Conservation (phyloP, 2,888 invertebrate species). For the Hydrotaea cyrtoneurina region DNA sequence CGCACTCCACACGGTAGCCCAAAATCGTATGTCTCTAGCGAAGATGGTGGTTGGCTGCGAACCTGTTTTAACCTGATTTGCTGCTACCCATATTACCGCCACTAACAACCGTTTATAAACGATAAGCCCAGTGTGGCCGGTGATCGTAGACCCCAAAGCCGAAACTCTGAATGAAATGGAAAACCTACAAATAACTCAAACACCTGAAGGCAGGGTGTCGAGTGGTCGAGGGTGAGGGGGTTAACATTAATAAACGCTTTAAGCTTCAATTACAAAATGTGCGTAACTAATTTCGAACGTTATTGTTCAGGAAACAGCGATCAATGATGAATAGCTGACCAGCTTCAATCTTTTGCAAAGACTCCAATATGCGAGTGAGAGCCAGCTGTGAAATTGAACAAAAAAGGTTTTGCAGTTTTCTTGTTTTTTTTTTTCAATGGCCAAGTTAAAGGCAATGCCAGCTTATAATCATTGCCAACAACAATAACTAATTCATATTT, state of each 20-base stretch:
- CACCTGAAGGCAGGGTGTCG: too few relatives aligned
- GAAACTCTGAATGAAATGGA: not conserved
- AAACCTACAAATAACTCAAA: not conserved
- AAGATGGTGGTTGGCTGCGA: too few relatives aligned
- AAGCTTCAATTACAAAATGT: slow-evolving; percentile 72
- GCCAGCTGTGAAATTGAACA: not conserved
- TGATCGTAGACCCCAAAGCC: slow-evolving; percentile 10
- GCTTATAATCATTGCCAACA: not conserved
- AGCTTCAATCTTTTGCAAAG: not conserved
- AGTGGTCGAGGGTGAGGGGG: not conserved
- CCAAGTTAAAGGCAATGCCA: not conserved
- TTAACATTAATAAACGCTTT: slow-evolving; percentile 51
- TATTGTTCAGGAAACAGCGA: slow-evolving; percentile 31
- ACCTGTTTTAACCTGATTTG: slow-evolving; percentile 33
- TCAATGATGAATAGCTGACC: not conserved
- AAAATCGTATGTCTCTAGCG: not conserved
- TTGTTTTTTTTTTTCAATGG: not conserved
- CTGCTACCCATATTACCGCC: slow-evolving; percentile 46
- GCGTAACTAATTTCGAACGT: slow-evolving; percentile 71
- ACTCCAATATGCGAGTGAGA: not conserved
- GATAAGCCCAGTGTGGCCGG: slow-evolving; percentile 33
- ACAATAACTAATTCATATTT: slow-evolving; percentile 15
- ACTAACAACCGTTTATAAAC: slow-evolving; percentile 28
- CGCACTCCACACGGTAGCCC: slow-evolving; percentile 7
- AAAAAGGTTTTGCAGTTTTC: slow-evolving; percentile 6